Percentiles rank a stretch among this genome's conserved stretches.
Conservation (phyloP, 2,888 invertebrate species). For the Acleris emargana region DNA sequence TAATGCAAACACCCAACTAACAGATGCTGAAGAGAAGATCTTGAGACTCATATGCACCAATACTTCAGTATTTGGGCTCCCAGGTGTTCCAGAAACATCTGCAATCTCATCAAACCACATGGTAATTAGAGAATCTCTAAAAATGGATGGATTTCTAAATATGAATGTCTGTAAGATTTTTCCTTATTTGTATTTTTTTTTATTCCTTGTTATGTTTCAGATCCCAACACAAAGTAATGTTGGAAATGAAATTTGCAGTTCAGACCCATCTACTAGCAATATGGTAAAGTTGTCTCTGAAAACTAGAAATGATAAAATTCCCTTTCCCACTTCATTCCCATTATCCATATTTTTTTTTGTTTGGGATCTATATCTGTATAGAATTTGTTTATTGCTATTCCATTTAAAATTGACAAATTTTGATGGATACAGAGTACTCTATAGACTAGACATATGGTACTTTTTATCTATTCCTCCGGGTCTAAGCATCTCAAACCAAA, state of each 20-base stretch:
- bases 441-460: background rate
- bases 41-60: constrained; percentile 61
- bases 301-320: background rate
- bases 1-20: constrained; percentile 56
- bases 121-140: constrained; percentile 42
- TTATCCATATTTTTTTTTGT: too few species aligned
- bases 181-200: background rate
- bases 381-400: too few species aligned
- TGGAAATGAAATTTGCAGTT: constrained; percentile 50
- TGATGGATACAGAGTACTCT: too few species aligned
- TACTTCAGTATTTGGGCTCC: constrained; percentile 60
- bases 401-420: too few species aligned
- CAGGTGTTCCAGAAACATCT: constrained; percentile 63
- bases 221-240: constrained; percentile 49
- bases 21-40: constrained; percentile 64
- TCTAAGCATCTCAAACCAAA: too few species aligned
- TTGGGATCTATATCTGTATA: too few species aligned
- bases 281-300: constrained; percentile 46
- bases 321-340: too few species aligned
- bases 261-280: constrained; percentile 52
- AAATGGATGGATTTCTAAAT: too few species aligned
- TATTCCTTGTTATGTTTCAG: constrained; percentile 36
- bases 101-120: constrained; percentile 48
- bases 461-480: background rate
- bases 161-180: background rate